Conservation (phyloP, 2,888 invertebrate species). For the Elmis aenea region DNA sequence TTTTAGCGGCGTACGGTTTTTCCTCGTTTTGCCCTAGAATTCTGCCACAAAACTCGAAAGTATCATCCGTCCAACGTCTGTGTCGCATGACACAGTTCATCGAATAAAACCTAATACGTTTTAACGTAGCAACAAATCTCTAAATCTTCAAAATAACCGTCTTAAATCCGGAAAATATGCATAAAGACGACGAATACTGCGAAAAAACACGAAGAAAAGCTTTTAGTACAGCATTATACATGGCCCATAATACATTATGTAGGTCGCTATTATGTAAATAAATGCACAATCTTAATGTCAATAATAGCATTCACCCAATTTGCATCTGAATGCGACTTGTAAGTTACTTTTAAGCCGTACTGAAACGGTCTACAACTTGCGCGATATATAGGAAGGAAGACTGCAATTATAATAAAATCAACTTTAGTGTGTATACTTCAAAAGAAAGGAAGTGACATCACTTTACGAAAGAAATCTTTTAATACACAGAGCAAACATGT, state of each 20-base stretch:
- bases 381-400: not conserved
- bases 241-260: conserved; percentile 18
- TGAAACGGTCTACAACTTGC: conserved; percentile 3
- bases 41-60: no score
- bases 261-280: conserved; percentile 36
- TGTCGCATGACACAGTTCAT: no score
- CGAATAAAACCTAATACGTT: not conserved
- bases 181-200: not conserved
- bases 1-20: not conserved
- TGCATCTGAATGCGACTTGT: conserved; percentile 36
- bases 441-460: no score
- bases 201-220: conserved; percentile 11
- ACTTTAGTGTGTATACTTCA: no score
- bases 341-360: conserved; percentile 24
- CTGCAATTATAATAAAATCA: conserved; percentile 7
- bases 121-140: not conserved
- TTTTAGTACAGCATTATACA: conserved; percentile 16
- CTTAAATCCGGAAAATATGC: no score
- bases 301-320: conserved; percentile 36
- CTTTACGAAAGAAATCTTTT: no score
- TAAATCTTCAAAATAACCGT: not conserved
- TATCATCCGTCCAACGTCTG: no score
- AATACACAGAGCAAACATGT: no score
- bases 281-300: conserved; percentile 40
- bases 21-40: no score